Evolutionary conservation across 2,888 invertebrate genomes (phyloP).

Genomic region (Caprella mutica): DNA sequence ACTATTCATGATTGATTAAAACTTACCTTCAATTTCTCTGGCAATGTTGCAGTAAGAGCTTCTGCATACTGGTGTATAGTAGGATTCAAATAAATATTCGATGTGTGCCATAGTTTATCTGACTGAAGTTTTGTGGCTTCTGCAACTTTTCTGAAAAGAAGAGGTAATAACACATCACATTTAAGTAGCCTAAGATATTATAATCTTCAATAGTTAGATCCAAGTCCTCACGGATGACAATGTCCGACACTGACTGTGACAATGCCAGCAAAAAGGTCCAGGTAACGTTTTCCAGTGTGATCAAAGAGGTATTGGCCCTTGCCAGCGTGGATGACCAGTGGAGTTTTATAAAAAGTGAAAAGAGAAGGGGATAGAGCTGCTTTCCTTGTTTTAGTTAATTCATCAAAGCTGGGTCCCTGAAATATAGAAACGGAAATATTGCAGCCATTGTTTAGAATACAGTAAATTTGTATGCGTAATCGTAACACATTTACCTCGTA

Average conservation of each 20-base stretch:
- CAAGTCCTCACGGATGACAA: conserved; percentile 78
- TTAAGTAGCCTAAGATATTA: background rate
- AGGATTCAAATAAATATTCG: conserved; percentile 80
- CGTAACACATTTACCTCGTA: no score
- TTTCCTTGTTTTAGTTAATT: background rate
- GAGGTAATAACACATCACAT: background rate
- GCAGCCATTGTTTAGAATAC: no score
- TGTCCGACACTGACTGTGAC: conserved; percentile 96
- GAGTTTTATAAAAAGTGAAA: conserved; percentile 63
- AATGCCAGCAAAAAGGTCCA: conserved; percentile 93
- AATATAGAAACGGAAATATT: no score
- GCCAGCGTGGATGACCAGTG: conserved; percentile 71
- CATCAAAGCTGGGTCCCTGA: conserved; percentile 14
- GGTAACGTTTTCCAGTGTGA: conserved; percentile 67
- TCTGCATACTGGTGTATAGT: conserved; percentile 82
- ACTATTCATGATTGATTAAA: background rate
- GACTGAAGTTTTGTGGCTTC: conserved; percentile 67
- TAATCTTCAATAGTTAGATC: background rate
- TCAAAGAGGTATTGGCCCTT: conserved; percentile 89
- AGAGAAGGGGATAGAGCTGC: conserved; percentile 58
- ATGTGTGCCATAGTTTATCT: conserved; percentile 76
- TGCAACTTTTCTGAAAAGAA: conserved; percentile 61
- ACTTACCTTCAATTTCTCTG: conserved; percentile 67
- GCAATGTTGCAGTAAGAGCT: conserved; percentile 65
- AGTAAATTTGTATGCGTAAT: no score